phyloP scores from a whole-genome alignment of 2,113 vertebrate genomes.

The human (Homo sapiens) region GRCh38 chr9:106817001-106817500 shows the following conservation, averaged over 20 bases:
- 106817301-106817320: not conserved
- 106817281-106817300: not conserved
- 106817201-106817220: not conserved
- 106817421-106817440: not conserved
- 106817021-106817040: not conserved
- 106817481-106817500: not conserved
- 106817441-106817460: not conserved
- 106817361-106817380: not conserved
- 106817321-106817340: not conserved
- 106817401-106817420: not conserved
- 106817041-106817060: not conserved
- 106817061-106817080: not conserved
- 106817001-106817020: not conserved
- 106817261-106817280: not conserved
- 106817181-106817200: not conserved
- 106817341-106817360: not conserved
- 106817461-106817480: not conserved
- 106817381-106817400: not conserved
- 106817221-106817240: not conserved
- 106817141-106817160: not conserved
- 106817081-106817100: not conserved
- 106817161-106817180: not conserved
- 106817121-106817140: not conserved
- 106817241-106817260: not conserved
- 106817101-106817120: not conserved